A percentile compares a stretch with the other conserved stretches of the same genome.
phyloP scores from a whole-genome alignment of 2,888 invertebrate genomes.

The Brachycybe producta region DNA sequence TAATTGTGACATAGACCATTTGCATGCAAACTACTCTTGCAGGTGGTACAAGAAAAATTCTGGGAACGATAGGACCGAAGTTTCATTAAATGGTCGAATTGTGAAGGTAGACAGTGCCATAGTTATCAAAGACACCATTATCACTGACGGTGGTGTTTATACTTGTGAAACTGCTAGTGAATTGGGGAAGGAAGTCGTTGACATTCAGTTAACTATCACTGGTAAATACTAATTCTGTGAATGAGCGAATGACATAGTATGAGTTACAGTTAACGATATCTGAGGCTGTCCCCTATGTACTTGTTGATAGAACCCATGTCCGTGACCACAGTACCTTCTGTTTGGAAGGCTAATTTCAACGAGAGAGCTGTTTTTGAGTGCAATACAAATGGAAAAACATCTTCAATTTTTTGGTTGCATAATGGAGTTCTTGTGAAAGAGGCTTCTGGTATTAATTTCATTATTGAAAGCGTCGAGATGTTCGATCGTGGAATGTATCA shows the following conservation, averaged over 20 bases:
- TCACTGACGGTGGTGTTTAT: constrained; percentile 85
- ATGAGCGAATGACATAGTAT: too few relatives aligned
- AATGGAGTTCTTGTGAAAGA: constrained; percentile 48
- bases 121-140: constrained; percentile 71
- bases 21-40: too few relatives aligned
- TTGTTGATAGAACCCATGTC: constrained; percentile 52
- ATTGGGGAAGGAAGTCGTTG: constrained; percentile 85
- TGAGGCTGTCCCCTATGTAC: too few relatives aligned
- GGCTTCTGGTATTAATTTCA: too few relatives aligned
- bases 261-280: too few relatives aligned
- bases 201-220: constrained; percentile 9
- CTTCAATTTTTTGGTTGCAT: constrained; percentile 65
- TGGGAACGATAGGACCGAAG: not conserved
- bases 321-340: constrained; percentile 43
- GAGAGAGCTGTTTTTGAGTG: constrained; percentile 75
- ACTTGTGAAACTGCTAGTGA: constrained; percentile 85
- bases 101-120: constrained; percentile 66
- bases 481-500: too few relatives aligned
- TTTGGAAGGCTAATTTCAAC: constrained; percentile 63
- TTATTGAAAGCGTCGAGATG: too few relatives aligned
- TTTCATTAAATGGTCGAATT: not conserved
- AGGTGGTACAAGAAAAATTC: not conserved
- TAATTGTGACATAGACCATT: not conserved
- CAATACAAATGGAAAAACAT: constrained; percentile 69
- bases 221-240: constrained; percentile 1